Conservation (phyloP, 1,140 invertebrate species). For the Ridgeia piscesae region DNA sequence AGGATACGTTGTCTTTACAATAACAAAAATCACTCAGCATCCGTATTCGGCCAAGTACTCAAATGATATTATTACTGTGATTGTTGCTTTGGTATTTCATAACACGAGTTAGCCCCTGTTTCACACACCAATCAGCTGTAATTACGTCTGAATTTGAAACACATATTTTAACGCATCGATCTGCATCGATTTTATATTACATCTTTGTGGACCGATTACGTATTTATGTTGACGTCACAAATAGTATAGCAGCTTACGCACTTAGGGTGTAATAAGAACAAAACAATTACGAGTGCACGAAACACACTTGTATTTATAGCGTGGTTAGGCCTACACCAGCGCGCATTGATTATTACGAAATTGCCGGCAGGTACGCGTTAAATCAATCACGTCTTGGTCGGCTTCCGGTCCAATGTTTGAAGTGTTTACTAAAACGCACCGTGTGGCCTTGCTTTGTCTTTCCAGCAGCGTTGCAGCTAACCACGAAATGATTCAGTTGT, state of each 20-base stretch:
- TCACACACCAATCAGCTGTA: no score
- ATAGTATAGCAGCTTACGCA: not conserved
- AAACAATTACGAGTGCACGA: not conserved
- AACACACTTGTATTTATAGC: not conserved
- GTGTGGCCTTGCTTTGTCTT: not conserved
- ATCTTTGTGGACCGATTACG: not conserved
- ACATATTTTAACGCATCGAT: not conserved
- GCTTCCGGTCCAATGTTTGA: not conserved
- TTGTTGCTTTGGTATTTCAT: no score
- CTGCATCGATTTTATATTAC: not conserved
- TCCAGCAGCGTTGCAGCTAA: not conserved
- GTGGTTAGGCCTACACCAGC: not conserved
- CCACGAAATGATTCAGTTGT: conserved; percentile 1
- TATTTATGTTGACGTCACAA: not conserved
- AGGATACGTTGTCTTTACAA: no score
- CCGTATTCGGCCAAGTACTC: no score
- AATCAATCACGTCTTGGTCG: not conserved
- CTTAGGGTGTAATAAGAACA: not conserved
- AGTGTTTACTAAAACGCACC: conserved; percentile 1
- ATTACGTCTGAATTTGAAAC: no score
- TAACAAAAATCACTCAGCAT: no score
- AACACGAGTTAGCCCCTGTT: no score
- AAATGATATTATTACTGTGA: no score
- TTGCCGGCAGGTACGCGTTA: not conserved
- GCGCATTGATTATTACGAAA: not conserved